Evolutionary conservation across 30 jellyfish, hydroid and myxozoan species (phyloP).

Genomic region (Aurelia aurita complex sp. Pacific): DNA sequence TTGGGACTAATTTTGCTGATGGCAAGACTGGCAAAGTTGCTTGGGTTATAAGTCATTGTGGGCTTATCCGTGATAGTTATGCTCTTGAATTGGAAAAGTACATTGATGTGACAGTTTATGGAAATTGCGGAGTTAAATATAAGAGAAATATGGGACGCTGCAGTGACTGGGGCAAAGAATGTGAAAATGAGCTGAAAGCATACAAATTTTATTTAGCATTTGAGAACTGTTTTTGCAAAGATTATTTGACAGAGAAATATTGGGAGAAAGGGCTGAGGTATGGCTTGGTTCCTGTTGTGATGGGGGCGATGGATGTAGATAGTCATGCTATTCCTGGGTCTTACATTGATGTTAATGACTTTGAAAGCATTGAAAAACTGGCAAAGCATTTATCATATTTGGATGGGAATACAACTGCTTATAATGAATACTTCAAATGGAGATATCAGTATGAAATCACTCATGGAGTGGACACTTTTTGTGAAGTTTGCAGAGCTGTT

Average conservation of each 20-base stretch:
- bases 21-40: slow-evolving; percentile 78
- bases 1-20: slow-evolving; percentile 60
- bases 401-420: slow-evolving; percentile 83
- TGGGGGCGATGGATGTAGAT: slow-evolving; percentile 74
- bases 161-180: slow-evolving; percentile 57
- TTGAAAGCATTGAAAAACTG: slow-evolving; percentile 63
- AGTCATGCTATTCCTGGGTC: slow-evolving; percentile 79
- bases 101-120: slow-evolving; percentile 86
- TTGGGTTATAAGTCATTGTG: slow-evolving; percentile 97
- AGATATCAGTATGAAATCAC: slow-evolving; percentile 70
- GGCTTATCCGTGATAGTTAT: slow-evolving; percentile 83
- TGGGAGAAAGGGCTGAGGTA: slow-evolving; percentile 83
- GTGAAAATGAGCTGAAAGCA: slow-evolving; percentile 61
- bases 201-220: slow-evolving; percentile 90
- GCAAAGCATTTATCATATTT: slow-evolving; percentile 74
- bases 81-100: slow-evolving; percentile 80
- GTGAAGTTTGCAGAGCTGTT: slow-evolving; percentile 80
- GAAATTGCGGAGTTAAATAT: slow-evolving; percentile 76
- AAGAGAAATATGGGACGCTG: slow-evolving; percentile 85
- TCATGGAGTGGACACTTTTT: slow-evolving; percentile 70
- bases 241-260: slow-evolving; percentile 92
- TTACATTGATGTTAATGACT: slow-evolving; percentile 76
- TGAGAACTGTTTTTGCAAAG: slow-evolving; percentile 95
- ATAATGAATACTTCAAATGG: slow-evolving; percentile 91
- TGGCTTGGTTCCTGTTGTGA: slow-evolving; percentile 89